These are phyloP conservation scores for Cephus pygmeus DNA, from an alignment of 2,888 invertebrate genomes.

Conservation along the genomic window DNA sequence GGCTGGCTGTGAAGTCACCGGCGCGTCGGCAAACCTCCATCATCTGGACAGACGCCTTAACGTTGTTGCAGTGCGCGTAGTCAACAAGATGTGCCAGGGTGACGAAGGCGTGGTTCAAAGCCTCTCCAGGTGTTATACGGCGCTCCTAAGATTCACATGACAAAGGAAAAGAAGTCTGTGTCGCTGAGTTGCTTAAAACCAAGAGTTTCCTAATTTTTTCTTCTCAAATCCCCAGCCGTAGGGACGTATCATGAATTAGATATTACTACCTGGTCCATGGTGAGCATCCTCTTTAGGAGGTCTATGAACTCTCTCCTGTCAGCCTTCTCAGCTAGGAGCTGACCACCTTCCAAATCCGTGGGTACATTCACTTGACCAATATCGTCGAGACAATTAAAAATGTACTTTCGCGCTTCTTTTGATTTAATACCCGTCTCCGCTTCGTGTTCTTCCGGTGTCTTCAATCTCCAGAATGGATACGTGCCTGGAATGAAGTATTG, in stretches of 20 bases:
- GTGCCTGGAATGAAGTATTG: slow-evolving; percentile 64
- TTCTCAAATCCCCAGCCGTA: background rate
- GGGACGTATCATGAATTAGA: slow-evolving; percentile 49
- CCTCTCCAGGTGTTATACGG: slow-evolving; percentile 95
- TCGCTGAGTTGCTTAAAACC: slow-evolving; percentile 14
- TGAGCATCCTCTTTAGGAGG: slow-evolving; percentile 96
- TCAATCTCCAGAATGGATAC: slow-evolving; percentile 86
- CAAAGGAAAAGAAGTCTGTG: slow-evolving; percentile 19
- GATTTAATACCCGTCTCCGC: slow-evolving; percentile 97
- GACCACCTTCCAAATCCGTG: slow-evolving; percentile 96
- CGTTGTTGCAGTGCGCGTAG: slow-evolving; percentile 96
- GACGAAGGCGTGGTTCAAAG: slow-evolving; percentile 94
- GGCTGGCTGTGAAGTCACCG: slow-evolving; percentile 66
- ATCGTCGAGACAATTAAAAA: slow-evolving; percentile 99
- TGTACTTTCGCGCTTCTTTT: slow-evolving; percentile 99
- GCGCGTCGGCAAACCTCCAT: slow-evolving; percentile 83
- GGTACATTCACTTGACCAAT: slow-evolving; percentile 97
- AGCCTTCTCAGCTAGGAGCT: slow-evolving; percentile 95
- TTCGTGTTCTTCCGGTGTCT: slow-evolving; percentile 99
- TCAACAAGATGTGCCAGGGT: slow-evolving; percentile 93
- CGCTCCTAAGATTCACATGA: slow-evolving; percentile 75
- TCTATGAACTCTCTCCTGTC: slow-evolving; percentile 98
- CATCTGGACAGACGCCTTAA: slow-evolving; percentile 97
- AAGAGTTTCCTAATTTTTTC: background rate
- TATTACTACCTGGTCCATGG: slow-evolving; percentile 91